Evolutionary conservation across 2,888 invertebrate species (phyloP), one percentile per base, ranked within the genome.

Genomic region (Aphidoletes aphidimyza): DNA sequence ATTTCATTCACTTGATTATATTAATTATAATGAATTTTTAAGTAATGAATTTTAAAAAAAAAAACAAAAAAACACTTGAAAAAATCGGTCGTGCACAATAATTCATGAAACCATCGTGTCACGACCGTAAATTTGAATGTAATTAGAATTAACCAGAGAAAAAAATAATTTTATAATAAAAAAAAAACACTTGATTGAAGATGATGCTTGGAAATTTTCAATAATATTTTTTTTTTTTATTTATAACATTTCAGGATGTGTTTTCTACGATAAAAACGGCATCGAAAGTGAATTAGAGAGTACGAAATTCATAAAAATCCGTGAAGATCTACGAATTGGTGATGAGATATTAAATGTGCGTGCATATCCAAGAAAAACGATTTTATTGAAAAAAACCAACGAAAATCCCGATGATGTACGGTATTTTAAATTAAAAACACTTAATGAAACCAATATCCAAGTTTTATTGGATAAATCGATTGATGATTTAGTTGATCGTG

Each of bases 251-350:
- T 14, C 92, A 94, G 95, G 94, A 89, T 96, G 96, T 89, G 95
- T 95, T 88, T 96, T 96, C 90, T 95, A 95, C 88, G 95, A 96
- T 9, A 91, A 93, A 1, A 89, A 89, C 86, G 90, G 90, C 81
- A 86, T 87, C 3, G 87, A 89, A 5, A 87, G 89, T 1, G 90
- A 90, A 87, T 89, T 89, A 47, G 96, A 96, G 89, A 96, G 96
- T 87, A 91, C 96, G 86, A 93, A 95, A 87, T 96, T 96, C 88
- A 95, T 96, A 85, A 92, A 96, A 86, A 94, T 96, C 86, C 95
- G 96, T 8, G 96, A 96, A 89, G 95, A 95, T 89, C 90, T 95
- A 8, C 91, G 91, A 85, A 93, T 95, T 0, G 96, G 96, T 17
- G 93, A 94, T 84, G 95, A 96, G 89, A 94, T 96, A 17, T 91